Conservation (phyloP, 2,797 vertebrate genomes). For the Lophotriccus pileatus region DNA sequence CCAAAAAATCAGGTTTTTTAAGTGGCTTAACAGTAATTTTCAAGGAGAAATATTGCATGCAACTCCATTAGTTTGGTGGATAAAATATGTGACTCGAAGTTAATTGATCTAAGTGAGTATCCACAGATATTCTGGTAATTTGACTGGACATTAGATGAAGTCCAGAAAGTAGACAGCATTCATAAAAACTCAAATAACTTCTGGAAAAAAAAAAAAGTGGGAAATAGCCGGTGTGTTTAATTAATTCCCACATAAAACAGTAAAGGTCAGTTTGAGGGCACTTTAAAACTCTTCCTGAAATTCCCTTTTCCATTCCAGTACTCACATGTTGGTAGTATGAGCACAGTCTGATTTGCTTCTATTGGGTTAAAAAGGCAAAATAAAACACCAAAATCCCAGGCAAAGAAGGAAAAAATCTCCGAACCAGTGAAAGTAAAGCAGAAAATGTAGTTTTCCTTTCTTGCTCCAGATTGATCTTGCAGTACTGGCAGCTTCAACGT, state of each 20-base stretch:
- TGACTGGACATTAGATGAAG: neutral
- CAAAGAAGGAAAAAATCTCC: neutral
- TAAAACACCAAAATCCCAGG: neutral
- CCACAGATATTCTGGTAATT: neutral
- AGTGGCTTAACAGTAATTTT: neutral
- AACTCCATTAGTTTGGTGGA: neutral
- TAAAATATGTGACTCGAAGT: neutral
- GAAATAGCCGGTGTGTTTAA: neutral
- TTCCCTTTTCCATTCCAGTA: neutral
- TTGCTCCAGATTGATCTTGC: neutral
- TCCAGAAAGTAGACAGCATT: neutral
- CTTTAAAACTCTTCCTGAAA: neutral
- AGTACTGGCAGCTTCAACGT: neutral
- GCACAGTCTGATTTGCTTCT: neutral
- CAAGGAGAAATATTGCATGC: neutral
- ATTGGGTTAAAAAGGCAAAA: neutral
- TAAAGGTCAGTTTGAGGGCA: neutral
- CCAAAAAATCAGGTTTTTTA: neutral
- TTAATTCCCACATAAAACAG: neutral
- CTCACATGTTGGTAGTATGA: neutral
- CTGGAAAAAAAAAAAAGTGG: accelerated
- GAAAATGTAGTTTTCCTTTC: neutral
- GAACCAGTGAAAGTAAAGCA: neutral
- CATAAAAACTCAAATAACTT: neutral
- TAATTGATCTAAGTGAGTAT: neutral